Conservation (phyloP, 2,113 vertebrate genomes). For the Dendropsophus ebraccatus region DNA sequence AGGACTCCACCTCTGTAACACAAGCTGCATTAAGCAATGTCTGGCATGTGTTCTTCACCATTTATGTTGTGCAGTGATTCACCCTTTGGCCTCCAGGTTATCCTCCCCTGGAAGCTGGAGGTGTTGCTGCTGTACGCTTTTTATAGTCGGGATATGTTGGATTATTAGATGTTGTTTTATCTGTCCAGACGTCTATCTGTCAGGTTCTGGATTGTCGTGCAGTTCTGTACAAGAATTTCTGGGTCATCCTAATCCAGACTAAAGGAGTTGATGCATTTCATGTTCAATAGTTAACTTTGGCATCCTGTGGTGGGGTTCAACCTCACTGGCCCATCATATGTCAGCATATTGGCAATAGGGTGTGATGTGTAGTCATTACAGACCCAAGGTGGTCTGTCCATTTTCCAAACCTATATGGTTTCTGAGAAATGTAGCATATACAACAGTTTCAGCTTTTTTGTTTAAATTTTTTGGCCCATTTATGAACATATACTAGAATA, state of each 20-base stretch:
- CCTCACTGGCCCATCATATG: too few relatives aligned
- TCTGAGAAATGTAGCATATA: too few relatives aligned
- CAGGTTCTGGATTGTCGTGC: background rate
- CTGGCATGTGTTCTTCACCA: constrained; percentile 28
- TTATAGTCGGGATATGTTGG: background rate
- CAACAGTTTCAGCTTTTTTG: too few relatives aligned
- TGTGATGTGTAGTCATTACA: too few relatives aligned
- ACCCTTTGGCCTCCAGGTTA: background rate
- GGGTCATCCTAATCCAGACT: background rate
- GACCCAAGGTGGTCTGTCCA: too few relatives aligned
- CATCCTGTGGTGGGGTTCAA: too few relatives aligned
- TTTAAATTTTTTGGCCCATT: too few relatives aligned
- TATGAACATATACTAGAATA: too few relatives aligned
- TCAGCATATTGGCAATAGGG: too few relatives aligned
- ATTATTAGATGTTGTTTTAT: background rate
- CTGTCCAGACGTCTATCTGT: too few relatives aligned
- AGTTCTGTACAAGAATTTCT: background rate
- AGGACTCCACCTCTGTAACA: constrained; percentile 32
- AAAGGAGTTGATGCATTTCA: background rate
- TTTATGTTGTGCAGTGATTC: background rate
- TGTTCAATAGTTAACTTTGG: background rate
- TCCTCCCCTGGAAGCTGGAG: background rate
- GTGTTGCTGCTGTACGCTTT: background rate
- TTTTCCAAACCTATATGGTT: too few relatives aligned
- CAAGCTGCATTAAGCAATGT: constrained; percentile 34